These are phyloP conservation scores for Temnopleurus reevesii DNA, from an alignment of 53 echinoderm and acorn worm species.

Conservation along the genomic window DNA sequence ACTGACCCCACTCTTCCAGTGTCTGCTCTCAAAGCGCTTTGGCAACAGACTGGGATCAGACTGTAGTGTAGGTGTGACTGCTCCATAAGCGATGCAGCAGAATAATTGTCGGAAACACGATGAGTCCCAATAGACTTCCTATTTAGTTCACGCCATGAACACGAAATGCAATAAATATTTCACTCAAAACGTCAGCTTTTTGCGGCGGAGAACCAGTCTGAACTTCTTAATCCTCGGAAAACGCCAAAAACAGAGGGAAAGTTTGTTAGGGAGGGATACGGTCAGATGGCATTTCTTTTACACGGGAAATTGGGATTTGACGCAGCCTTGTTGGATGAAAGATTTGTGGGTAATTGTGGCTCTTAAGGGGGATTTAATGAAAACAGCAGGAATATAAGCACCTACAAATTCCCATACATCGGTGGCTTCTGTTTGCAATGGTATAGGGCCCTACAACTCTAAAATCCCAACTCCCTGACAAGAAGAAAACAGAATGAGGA, in stretches of 20 bases:
- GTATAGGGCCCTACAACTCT: no score
- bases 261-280: background rate
- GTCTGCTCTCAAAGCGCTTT: no score
- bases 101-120: slow-evolving; percentile 13
- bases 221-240: background rate
- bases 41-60: no score
- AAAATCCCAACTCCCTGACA: no score
- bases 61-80: no score
- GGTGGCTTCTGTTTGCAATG: no score
- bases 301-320: slow-evolving; percentile 34
- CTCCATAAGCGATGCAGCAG: no score
- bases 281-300: slow-evolving; percentile 19
- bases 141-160: slow-evolving; percentile 17
- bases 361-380: background rate
- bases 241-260: background rate
- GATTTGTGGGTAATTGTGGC: slow-evolving; percentile 23
- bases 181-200: background rate
- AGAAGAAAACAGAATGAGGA: no score
- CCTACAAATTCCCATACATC: no score
- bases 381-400: background rate
- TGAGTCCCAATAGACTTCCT: background rate
- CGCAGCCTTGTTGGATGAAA: background rate
- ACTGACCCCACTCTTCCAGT: no score
- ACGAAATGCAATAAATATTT: slow-evolving; percentile 37
- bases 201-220: background rate